Base-by-base conservation (phyloP, 92 coral and sea anemone genomes). In the Pocillopora meandrina region DNA sequence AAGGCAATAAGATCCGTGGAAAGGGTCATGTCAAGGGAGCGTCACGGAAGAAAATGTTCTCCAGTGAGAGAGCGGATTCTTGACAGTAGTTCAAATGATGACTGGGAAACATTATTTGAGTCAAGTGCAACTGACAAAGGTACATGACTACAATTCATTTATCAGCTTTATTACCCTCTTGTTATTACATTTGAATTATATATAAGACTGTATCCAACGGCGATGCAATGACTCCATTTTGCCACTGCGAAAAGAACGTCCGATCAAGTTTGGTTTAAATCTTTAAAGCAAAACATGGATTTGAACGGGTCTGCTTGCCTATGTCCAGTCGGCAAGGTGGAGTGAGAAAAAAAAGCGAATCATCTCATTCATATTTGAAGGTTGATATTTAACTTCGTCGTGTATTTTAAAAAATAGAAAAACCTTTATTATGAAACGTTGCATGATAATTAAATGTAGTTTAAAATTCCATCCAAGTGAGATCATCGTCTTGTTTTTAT, bases 101-200 rank as follows among this genome's bases (percentile, higher is more conserved):
- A 87, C 19, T 93, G 97, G 97, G 82, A 88, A 79, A 77, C 91
- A 72, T 85, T 93, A 67, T 93, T 93, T 87, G 93, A 93, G 71
- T 61, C 84, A 42, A 42, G 52, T 42, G 52, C 8, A 83, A 81
- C 87, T 64, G 93, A 74, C 60, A 83, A 91, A 87, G 97, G 97
- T 93, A 81, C 35, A 33, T 71, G 19, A 56, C 10, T 20, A 4
- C 52, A 42, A 0, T 42, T 42, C 8, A 42, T 42, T 21, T 81
- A 31, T 56, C 56, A 2, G 23, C 36, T 20, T 71, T 34, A 10
- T 71, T 5, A 79, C 12, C 20, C 52, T 18, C 10, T 18, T 42
- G 9, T 70, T 3, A 34, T 1, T n/a, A 34, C 12, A n/a, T 56
- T 26, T 60, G n/a, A 19, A 47, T 14, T 11, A 31, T 60, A 9